Base-by-base conservation (phyloP, 2,888 invertebrate species). In the Dorcus parallelipipedus region DNA sequence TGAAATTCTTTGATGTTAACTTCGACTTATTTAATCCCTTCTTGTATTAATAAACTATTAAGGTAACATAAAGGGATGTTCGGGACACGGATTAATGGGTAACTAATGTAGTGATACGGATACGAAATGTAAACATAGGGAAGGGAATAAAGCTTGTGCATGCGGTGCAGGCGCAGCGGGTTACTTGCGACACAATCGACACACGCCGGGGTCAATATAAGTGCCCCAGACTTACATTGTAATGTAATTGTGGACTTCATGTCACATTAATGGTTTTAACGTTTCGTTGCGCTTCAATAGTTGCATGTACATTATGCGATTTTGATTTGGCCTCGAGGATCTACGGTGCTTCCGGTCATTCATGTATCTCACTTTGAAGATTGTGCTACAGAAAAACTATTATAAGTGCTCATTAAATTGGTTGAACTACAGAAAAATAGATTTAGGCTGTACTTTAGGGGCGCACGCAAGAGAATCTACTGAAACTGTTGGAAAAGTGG, bases 101-200 rank as follows among this genome's bases (percentile, higher is more conserved):
- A 71, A 69, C 71, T 73, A 75, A 74, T 74, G 73, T 72, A 72
- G 66, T 68, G 73, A 70, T 72, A 73, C 71, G 67, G 67, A 72
- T 66, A 68, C 67, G 61, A 67, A 73, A 72, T 72, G 73, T 74
- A 75, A 74, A 74, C 73, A 74, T 64, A 60, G 71, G 71, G 70
- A 45, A 67, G 64, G 62, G 64, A 57, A 62, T 58, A 63, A 65
- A 67, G 64, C 70, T 61, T 68, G 70, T 66, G 69, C 63, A 68
- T 60, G 61, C 53, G 62, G 56, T 60, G 59, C 59, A 56, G 43
- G n/a, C 56, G 43, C 67, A 47, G 58, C 64, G 64, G 66, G 66
- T 60, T 53, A 52, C 51, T 54, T 54, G 14, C 33, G 10, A 26
- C 65, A 70, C 68, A 71, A 72, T 69, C 60, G 70, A 64, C 74